Evolutionary conservation across 2,888 invertebrate genomes (phyloP), one percentile per base, ranked within the genome.

Genomic region (Xestoiulus laeticollis): DNA sequence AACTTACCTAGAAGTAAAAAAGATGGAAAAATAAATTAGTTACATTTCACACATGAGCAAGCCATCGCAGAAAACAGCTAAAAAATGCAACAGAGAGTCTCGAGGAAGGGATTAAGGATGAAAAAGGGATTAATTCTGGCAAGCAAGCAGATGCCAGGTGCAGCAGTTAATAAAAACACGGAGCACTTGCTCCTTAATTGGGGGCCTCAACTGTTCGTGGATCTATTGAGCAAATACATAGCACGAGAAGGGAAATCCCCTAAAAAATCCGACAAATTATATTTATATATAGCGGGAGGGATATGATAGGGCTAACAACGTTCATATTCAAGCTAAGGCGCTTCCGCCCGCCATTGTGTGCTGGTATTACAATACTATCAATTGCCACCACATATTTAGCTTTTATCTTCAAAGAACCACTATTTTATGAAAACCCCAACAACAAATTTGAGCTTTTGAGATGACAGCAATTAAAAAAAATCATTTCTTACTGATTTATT

Each of bases 131-230:
- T 68, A 68, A 68, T 68, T 26, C 68, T 68, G 68, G 68, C 68
- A 68, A 38, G 68, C 68, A n/a, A 68, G 68, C 68, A 68, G 68
- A 68, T 68, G 68, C 68, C 68, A 68, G 68, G 68, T 68, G 68
- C 68, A 26, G 68, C 68, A 68, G 68, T 68, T 68, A 68, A 68
- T 68, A 68, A 68, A 68, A 68, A 68, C 8, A 22, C 26, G 26
- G 26, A 68, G 22, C 68, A 68, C 68, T 68, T 68, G 68, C 26
- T 68, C 68, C 68, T 68, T 68, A 68, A 68, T 68, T 68, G 68
- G 68, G n/a, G 68, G 68, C 4, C 8, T 10, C 68, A 26, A 68
- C 22, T 68, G 68, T 26, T 68, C 3, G 26, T 19, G 53, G 53
- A 53, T 53, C n/a, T n/a, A 4, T n/a, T 1, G 26, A 68, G 68